These are phyloP conservation scores for Dione vanillae DNA, from an alignment of 2,888 invertebrate species.

Conservation along the genomic window DNA sequence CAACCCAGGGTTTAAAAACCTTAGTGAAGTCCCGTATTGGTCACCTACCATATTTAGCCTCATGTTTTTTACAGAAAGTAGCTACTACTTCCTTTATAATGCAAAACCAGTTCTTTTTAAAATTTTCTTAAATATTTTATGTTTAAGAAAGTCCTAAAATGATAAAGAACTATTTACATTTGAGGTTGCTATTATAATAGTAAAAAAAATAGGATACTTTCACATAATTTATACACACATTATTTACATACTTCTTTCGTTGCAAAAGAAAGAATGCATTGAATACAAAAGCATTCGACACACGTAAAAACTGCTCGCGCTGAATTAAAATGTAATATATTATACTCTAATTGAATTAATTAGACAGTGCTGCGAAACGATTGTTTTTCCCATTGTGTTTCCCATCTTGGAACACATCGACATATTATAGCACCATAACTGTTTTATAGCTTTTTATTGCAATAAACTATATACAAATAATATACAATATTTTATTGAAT, in stretches of 20 bases:
- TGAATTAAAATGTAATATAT: conserved; percentile 69
- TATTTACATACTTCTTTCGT: conserved; percentile 34
- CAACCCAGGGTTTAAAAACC: conserved; percentile 72
- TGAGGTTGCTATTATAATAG: conserved; percentile 25
- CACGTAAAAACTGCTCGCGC: conserved; percentile 55
- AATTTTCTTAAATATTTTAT: not conserved
- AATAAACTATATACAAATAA: not conserved
- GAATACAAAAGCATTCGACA: conserved; percentile 44
- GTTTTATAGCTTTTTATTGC: conserved; percentile 48
- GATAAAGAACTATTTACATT: not conserved
- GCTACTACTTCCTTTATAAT: conserved; percentile 45
- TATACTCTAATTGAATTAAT: conserved; percentile 61
- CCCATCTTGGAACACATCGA: conserved; percentile 53
- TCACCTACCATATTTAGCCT: conserved; percentile 45
- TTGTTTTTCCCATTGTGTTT: conserved; percentile 55
- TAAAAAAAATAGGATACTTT: conserved; percentile 36
- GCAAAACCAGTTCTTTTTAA: conserved; percentile 28
- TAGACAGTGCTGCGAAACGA: conserved; percentile 54
- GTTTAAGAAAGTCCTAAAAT: not conserved
- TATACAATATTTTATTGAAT: not conserved
- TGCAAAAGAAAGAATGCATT: conserved; percentile 42
- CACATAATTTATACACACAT: conserved; percentile 31
- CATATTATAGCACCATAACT: conserved; percentile 52
- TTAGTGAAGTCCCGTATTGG: conserved; percentile 48
- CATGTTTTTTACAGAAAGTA: conserved; percentile 45